Conservation (phyloP, 2,888 invertebrate species). For the Argynnis bischoffii region DNA sequence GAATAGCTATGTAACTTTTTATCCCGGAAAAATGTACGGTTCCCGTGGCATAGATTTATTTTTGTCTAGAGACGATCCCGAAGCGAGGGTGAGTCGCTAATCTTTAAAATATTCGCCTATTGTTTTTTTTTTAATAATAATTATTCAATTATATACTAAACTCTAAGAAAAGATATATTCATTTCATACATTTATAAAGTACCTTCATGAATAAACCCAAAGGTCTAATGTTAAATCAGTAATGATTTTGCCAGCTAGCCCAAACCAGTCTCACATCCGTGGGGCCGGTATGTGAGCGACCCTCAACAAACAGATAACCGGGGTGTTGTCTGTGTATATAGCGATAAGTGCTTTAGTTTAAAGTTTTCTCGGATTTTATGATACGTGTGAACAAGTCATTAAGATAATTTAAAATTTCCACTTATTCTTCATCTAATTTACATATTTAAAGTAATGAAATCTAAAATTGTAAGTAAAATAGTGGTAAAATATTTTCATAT, state of each 20-base stretch:
- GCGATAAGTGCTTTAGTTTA: conserved; percentile 32
- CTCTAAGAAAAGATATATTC: not conserved
- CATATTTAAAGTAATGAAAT: not conserved
- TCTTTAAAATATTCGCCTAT: too few species aligned
- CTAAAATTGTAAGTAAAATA: not conserved
- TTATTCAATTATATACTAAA: too few species aligned
- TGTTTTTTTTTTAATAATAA: too few species aligned
- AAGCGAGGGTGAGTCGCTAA: too few species aligned
- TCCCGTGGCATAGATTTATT: too few species aligned
- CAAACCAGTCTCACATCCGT: conserved; percentile 63
- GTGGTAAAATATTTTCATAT: too few species aligned
- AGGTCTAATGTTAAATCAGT: conserved; percentile 19
- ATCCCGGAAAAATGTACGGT: too few species aligned
- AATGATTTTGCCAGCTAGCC: conserved; percentile 38
- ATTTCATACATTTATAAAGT: not conserved
- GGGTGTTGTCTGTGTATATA: conserved; percentile 33
- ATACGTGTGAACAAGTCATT: conserved; percentile 1
- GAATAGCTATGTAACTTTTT: too few species aligned
- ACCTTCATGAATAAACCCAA: not conserved
- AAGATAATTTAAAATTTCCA: conserved; percentile 1
- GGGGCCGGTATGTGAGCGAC: conserved; percentile 66
- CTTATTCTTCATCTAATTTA: not conserved
- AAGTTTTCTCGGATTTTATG: conserved; percentile 11
- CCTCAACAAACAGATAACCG: conserved; percentile 43
- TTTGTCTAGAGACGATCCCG: too few species aligned